phyloP scores from a whole-genome alignment of 2,113 vertebrate species.

The Galemys pyrenaicus region DNA sequence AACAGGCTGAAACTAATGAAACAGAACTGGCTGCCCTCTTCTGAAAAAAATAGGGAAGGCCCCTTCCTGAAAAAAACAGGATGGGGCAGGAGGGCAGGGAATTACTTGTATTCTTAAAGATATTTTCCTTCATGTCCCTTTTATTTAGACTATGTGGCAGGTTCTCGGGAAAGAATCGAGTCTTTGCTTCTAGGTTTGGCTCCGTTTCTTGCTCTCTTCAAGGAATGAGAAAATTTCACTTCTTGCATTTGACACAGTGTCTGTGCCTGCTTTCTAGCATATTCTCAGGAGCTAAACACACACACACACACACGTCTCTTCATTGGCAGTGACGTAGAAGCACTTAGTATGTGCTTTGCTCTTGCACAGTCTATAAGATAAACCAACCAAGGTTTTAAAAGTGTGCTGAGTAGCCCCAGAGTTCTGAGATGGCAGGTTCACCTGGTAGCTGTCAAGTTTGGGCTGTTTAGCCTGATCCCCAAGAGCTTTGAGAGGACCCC shows the following conservation, averaged over 20 bases:
- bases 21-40: neutral
- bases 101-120: neutral
- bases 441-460: neutral
- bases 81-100: neutral
- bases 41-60: neutral
- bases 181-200: neutral
- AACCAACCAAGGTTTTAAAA: neutral
- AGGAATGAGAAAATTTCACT: neutral
- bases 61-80: neutral
- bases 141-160: neutral
- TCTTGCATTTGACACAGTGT: neutral
- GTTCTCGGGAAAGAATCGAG: neutral
- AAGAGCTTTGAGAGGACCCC: neutral
- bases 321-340: neutral
- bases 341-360: neutral
- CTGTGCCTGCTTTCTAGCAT: neutral
- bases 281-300: neutral
- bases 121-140: neutral
- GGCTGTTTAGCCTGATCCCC: neutral
- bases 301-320: neutral
- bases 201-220: neutral
- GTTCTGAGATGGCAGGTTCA: neutral
- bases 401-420: neutral
- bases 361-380: neutral
- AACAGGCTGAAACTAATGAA: neutral